Conservation (phyloP, 2,888 invertebrate genomes). For the Thereva nobilitata region DNA sequence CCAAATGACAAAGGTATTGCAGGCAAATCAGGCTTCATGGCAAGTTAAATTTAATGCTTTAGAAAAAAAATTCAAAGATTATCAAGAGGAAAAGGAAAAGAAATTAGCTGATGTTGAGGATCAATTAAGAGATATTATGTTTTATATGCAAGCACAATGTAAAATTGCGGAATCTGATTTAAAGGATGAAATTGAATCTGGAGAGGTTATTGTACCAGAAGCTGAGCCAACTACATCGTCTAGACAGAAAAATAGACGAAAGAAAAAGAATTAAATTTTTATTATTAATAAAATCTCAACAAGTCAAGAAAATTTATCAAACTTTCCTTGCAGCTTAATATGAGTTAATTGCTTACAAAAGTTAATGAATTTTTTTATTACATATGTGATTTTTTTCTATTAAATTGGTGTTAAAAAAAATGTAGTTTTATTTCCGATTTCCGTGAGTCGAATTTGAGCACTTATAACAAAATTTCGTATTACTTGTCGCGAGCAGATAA, state of each 20-base stretch:
- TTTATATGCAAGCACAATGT: slow-evolving; percentile 87
- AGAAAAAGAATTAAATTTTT: slow-evolving; percentile 48
- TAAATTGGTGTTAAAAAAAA: too few species aligned
- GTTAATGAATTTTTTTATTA: too few species aligned
- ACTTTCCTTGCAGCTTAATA: too few species aligned
- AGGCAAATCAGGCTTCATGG: slow-evolving; percentile 76
- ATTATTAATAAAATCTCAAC: too few species aligned
- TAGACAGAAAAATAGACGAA: slow-evolving; percentile 47
- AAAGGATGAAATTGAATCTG: slow-evolving; percentile 53
- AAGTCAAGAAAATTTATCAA: too few species aligned
- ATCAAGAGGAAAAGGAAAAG: slow-evolving; percentile 64
- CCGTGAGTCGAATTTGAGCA: too few species aligned
- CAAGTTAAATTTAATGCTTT: slow-evolving; percentile 65
- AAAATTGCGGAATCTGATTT: slow-evolving; percentile 56
- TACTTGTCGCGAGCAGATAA: too few species aligned
- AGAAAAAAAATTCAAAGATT: slow-evolving; percentile 61
- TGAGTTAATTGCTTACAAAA: too few species aligned
- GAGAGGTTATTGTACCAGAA: slow-evolving; percentile 53
- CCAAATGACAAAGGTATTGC: slow-evolving; percentile 77
- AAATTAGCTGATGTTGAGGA: slow-evolving; percentile 86
- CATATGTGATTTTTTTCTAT: too few species aligned
- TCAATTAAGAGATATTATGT: slow-evolving; percentile 95
- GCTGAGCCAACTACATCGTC: slow-evolving; percentile 43
- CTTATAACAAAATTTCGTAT: too few species aligned
- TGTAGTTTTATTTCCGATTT: too few species aligned